Percentiles rank a stretch among this genome's conserved stretches.
phyloP scores from a whole-genome alignment of 2,888 invertebrate genomes.

The Lepidonotus clava region DNA sequence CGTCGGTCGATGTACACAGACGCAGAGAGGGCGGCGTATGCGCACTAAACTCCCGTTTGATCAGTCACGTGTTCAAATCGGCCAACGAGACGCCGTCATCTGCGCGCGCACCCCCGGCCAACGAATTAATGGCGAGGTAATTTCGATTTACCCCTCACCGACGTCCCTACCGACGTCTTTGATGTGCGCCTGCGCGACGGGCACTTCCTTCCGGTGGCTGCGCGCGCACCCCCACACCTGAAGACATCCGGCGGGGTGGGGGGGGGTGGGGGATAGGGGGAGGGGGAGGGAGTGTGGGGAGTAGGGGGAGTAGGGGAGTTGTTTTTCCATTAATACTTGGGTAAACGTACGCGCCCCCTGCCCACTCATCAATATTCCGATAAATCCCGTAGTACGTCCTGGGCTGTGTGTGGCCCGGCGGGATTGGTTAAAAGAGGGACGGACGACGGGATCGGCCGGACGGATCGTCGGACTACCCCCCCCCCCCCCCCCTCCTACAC shows the following conservation, averaged over 20 bases:
- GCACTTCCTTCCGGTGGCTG: conserved; percentile 20
- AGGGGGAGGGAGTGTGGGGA: background rate
- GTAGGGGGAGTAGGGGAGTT: background rate
- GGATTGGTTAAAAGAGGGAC: background rate
- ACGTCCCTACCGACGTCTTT: conserved; percentile 11
- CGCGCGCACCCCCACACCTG: conserved; percentile 30
- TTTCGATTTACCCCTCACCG: conserved; percentile 26
- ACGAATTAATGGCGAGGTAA: conserved; percentile 47
- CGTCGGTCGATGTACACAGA: conserved; percentile 12
- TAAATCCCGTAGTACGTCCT: background rate
- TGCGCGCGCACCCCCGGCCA: background rate
- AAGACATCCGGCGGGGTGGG: background rate
- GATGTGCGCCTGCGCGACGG: conserved; percentile 38
- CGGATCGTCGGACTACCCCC: too few relatives aligned
- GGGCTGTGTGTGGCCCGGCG: background rate
- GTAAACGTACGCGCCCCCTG: background rate
- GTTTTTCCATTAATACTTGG: conserved; percentile 37
- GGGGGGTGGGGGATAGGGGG: background rate
- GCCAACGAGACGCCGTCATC: background rate
- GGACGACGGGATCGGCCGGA: too few relatives aligned
- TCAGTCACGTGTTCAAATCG: conserved; percentile 51
- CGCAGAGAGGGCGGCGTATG: conserved; percentile 26
- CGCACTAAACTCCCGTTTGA: conserved; percentile 39
- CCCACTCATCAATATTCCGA: conserved; percentile 27
- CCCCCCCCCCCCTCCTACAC: conserved; percentile 3